Evolutionary conservation across 2,797 vertebrate genomes (phyloP).

Genomic region (Ptychadena robeensis): DNA sequence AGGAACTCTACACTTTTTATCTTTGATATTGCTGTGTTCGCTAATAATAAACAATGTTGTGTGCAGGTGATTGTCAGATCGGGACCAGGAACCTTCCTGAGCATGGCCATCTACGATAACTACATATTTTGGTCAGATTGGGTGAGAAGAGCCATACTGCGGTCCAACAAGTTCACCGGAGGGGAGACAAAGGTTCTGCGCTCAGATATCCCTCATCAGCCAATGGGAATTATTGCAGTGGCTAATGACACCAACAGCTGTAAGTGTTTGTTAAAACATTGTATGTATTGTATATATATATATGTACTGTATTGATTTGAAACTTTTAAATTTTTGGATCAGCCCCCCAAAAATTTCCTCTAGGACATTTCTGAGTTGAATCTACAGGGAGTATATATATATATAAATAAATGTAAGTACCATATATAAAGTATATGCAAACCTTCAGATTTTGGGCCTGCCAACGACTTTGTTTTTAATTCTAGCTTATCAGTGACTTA

Average conservation of each 20-base stretch:
- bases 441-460: no score
- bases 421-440: no score
- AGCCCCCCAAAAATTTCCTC: no score
- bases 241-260: constrained; percentile 95
- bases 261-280: constrained; percentile 81
- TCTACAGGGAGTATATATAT: no score
- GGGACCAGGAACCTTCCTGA: constrained; percentile 92
- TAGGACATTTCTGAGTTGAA: no score
- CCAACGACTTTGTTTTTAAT: no score
- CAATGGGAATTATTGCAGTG: constrained; percentile 96
- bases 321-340: no score
- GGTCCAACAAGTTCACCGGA: constrained; percentile 94
- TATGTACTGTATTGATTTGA: no score
- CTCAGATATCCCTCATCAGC: constrained; percentile 95
- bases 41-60: not conserved
- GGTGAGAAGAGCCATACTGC: constrained; percentile 89
- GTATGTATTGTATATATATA: no score
- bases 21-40: not conserved
- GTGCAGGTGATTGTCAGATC: constrained; percentile 91
- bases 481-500: no score
- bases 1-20: no score
- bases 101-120: constrained; percentile 90
- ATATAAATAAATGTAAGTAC: no score
- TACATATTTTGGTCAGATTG: constrained; percentile 99
- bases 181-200: constrained; percentile 92